Evolutionary conservation across 92 coral and sea anemone species (phyloP), one percentile per base, ranked within the genome.

Genomic region (Heliopora coerulea): DNA sequence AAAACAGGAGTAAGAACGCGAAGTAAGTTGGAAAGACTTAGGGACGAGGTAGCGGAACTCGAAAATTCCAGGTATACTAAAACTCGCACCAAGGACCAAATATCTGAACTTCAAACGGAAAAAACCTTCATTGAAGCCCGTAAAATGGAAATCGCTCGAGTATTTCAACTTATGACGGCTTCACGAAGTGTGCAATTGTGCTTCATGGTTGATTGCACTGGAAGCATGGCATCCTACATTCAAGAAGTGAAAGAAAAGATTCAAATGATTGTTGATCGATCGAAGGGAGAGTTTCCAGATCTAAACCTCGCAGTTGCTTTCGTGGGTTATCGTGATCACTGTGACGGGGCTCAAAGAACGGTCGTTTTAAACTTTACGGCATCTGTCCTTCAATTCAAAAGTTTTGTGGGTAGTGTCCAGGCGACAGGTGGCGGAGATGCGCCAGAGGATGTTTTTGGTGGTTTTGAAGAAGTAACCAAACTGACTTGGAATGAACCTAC

Each of bases 201-300:
- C 54, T 67, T 67, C 30, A 58, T 67, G 23, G 59, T 67, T 23
- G 74, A 67, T 44, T 67, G 74, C 74, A 67, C 74, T 44, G 58
- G 59, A 67, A 67, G 74, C 35, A 67, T 67, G 74, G 12, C 33
- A 33, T 48, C 74, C 25, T 67, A 67, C 74, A 67, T 67, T 48
- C 40, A 44, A 13, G 74, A 56, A 23, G 59, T 67, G 8, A 67
- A 67, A 26, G 42, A 48, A 25, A 67, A 48, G 21, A 67, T 67
- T 13, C 40, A 67, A 23, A 27, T 9, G 3, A 44, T 67, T 35
- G 56, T 67, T 25, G 74, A 44, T 17, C 44, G n/a, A 27, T 67
- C 58, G 19, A 67, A 67, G 25, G 20, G 23, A 67, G 48, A 30
- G 74, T 56, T 67, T 67, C 74, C 74, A 28, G 58, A 67, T 67